Evolutionary conservation across 2,797 vertebrate species (phyloP).

Genomic region (Argya squamiceps): DNA sequence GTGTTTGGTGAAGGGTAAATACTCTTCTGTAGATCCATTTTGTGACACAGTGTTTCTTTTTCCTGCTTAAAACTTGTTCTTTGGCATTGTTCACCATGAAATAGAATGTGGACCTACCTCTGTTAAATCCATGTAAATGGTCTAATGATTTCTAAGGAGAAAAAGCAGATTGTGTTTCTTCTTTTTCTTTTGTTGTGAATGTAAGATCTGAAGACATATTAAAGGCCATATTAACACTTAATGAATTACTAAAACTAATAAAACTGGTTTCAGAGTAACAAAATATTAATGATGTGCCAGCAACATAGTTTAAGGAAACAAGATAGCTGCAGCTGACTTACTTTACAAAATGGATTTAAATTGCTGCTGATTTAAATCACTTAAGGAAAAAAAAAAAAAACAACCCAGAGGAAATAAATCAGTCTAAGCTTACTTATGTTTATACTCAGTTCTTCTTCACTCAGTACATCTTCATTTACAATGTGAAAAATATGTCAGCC

Average conservation of each 20-base stretch:
- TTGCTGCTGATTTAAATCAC: not conserved
- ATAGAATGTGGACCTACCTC: not conserved
- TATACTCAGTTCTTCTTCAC: not conserved
- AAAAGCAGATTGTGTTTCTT: not conserved
- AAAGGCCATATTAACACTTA: constrained; percentile 34
- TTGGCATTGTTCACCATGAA: not conserved
- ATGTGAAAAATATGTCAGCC: not conserved
- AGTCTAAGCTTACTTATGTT: not conserved
- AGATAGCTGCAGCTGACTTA: not conserved
- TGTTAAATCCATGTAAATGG: not conserved
- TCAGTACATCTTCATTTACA: not conserved
- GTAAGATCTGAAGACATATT: constrained; percentile 22
- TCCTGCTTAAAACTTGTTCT: not conserved
- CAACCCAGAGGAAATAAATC: not conserved
- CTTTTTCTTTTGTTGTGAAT: not conserved
- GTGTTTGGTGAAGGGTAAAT: not conserved
- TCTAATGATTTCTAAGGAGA: not conserved
- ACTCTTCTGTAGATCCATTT: not conserved
- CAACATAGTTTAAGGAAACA: not conserved
- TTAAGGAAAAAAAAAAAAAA: not conserved
- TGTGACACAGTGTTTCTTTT: not conserved
- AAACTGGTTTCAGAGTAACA: constrained; percentile 42
- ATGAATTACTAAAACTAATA: not conserved
- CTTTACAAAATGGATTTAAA: not conserved
- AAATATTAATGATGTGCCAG: not conserved